phyloP scores from a whole-genome alignment of 2,113 vertebrate species.

The Etia nguti region DNA sequence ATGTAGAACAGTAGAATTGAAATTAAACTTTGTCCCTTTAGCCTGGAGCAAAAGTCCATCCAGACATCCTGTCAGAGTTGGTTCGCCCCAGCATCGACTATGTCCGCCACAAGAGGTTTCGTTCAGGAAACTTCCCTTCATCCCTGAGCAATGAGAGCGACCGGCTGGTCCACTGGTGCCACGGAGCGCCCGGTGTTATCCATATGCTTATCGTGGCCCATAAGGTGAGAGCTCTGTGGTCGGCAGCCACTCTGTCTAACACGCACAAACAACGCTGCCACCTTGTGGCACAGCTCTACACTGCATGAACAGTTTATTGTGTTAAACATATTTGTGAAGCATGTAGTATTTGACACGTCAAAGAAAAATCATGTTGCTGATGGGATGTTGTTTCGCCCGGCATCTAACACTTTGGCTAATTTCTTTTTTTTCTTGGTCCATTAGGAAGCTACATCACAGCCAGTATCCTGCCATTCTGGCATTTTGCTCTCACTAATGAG shows the following conservation, averaged over 20 bases:
- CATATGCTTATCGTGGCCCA: conserved; percentile 89
- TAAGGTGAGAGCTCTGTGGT: conserved; percentile 68
- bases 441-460: conserved; percentile 8
- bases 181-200: conserved; percentile 88
- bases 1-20: fast-evolving
- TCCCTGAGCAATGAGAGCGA: conserved; percentile 96
- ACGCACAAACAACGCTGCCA: neutral
- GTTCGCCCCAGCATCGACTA: conserved; percentile 96
- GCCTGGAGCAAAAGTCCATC: conserved; percentile 82
- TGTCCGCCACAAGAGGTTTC: conserved; percentile 90
- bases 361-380: neutral
- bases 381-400: neutral
- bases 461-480: neutral
- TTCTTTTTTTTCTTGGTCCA: neutral
- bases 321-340: neutral
- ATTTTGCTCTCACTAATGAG: neutral
- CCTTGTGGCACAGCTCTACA: neutral
- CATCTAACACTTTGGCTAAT: neutral
- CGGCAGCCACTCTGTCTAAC: neutral
- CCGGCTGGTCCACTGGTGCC: conserved; percentile 95
- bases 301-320: neutral
- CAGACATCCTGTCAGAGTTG: conserved; percentile 80
- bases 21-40: conserved; percentile 34
- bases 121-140: conserved; percentile 94
- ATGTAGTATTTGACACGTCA: neutral